phyloP scores from a whole-genome alignment of 2,888 invertebrate genomes.

The Aphrophora alni region DNA sequence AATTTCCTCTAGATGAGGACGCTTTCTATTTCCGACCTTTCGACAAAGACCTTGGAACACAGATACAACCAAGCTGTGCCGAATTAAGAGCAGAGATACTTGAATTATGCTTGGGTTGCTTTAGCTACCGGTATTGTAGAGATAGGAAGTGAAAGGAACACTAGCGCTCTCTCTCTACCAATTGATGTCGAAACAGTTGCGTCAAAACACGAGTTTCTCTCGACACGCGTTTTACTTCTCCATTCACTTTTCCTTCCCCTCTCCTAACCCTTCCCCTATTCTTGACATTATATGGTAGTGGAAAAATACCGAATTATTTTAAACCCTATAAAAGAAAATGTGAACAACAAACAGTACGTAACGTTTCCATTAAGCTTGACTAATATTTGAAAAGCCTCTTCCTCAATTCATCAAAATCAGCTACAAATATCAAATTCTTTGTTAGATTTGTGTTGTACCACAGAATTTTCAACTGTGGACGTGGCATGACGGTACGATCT shows the following conservation, averaged over 20 bases:
- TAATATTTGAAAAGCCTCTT: too few species aligned
- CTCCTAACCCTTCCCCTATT: not conserved
- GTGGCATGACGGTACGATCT: too few species aligned
- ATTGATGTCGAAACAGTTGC: not conserved
- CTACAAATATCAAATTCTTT: too few species aligned
- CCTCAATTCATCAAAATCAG: too few species aligned
- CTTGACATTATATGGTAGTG: too few species aligned
- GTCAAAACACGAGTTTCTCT: not conserved
- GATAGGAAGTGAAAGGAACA: not conserved
- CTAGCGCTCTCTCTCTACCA: not conserved
- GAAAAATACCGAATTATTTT: too few species aligned
- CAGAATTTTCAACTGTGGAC: too few species aligned
- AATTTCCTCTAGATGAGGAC: too few species aligned
- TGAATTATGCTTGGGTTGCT: not conserved
- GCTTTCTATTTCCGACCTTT: not conserved
- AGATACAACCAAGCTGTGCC: not conserved
- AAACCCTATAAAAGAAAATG: too few species aligned
- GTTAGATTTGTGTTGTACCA: too few species aligned
- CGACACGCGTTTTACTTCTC: not conserved
- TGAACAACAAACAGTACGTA: too few species aligned
- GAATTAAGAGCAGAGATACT: not conserved
- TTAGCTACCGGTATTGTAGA: not conserved
- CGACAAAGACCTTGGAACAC: not conserved
- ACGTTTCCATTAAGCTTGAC: too few species aligned
- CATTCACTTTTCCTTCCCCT: not conserved